Evolutionary conservation across 2,113 vertebrate genomes (phyloP).

Genomic region (Myanophis thanlyinensis): DNA sequence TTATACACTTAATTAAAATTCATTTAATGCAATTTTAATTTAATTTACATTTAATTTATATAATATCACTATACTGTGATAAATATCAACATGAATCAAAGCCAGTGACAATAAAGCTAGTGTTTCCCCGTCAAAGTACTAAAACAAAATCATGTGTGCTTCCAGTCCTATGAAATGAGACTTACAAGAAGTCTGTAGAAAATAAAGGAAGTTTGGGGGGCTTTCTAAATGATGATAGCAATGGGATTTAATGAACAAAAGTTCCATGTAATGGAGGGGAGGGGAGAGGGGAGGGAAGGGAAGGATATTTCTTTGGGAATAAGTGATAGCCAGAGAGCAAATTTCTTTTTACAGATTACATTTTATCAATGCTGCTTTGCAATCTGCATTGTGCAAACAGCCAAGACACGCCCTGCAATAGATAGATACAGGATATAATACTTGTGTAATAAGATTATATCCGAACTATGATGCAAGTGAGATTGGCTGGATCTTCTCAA

Average conservation of each 20-base stretch:
- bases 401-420: neutral
- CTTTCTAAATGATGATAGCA: neutral
- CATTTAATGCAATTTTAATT: neutral
- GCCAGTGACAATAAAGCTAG: neutral
- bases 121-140: neutral
- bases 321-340: neutral
- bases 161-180: neutral
- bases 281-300: too few relatives aligned
- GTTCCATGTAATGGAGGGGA: neutral
- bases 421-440: neutral
- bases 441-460: neutral
- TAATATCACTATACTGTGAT: neutral
- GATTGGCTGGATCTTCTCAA: neutral
- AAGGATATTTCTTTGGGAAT: neutral
- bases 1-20: neutral
- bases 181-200: neutral
- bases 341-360: neutral
- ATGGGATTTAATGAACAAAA: neutral
- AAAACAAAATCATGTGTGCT: neutral
- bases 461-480: neutral
- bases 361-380: neutral
- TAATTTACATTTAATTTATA: neutral
- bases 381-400: neutral
- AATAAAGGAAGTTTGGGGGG: neutral
- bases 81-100: neutral